phyloP scores from a whole-genome alignment of 2,888 invertebrate genomes.

The Drymonia ruficornis region DNA sequence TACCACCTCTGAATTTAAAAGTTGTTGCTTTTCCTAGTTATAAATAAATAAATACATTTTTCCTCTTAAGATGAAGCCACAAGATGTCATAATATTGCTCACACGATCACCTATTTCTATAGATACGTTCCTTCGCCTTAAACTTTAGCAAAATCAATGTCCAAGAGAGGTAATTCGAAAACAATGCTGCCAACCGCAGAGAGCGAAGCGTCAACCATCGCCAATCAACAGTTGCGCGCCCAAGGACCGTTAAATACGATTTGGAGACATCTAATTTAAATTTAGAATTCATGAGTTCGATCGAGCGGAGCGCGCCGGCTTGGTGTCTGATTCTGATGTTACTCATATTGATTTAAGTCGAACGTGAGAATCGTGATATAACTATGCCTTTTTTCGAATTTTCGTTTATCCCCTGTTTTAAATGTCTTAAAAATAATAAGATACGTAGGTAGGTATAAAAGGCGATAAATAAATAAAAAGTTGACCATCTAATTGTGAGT shows the following conservation, averaged over 20 bases:
- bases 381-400: background rate
- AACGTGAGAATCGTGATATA: conserved; percentile 13
- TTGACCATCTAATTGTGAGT: no score
- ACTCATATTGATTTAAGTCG: conserved; percentile 27
- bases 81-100: no score
- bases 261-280: conserved; percentile 68
- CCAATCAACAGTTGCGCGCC: conserved; percentile 53
- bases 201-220: conserved; percentile 41
- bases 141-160: conserved; percentile 5
- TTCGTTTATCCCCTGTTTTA: background rate
- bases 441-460: no score
- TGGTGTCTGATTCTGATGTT: conserved; percentile 29
- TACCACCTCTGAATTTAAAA: no score
- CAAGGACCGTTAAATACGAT: conserved; percentile 62
- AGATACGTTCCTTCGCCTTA: no score
- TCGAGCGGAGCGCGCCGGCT: conserved; percentile 50
- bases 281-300: conserved; percentile 65
- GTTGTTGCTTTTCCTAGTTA: no score
- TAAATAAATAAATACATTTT: no score
- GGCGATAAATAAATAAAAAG: no score
- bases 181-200: conserved; percentile 31
- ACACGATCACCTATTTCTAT: no score
- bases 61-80: no score
- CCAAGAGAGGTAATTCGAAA: conserved; percentile 24
- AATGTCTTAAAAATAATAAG: no score